A percentile compares a stretch with the other conserved stretches of the same genome.
These are phyloP conservation scores for Clarias macrocephalus DNA, from an alignment of 2,113 vertebrate species.

Conservation along the genomic window DNA sequence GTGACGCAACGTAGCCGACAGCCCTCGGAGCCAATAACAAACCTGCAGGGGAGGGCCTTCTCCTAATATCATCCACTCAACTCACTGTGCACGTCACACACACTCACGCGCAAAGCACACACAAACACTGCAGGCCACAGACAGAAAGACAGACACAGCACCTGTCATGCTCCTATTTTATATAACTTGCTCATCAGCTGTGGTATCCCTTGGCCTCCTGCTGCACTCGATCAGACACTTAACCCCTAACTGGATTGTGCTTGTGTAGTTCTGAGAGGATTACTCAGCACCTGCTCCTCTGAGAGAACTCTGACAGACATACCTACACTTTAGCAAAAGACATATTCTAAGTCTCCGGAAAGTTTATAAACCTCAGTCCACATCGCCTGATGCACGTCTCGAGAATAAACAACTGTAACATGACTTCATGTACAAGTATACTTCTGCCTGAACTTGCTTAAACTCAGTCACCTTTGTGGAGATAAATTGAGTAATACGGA, in stretches of 20 bases:
- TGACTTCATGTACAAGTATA: background rate
- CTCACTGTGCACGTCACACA: background rate
- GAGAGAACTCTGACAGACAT: background rate
- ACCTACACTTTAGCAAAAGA: background rate
- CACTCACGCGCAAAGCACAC: background rate
- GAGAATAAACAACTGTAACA: background rate
- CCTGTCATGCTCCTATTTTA: slow-evolving; percentile 52
- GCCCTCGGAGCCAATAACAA: slow-evolving; percentile 60
- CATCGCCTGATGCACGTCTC: background rate
- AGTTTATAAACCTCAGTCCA: background rate
- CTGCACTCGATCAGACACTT: background rate
- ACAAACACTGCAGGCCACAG: slow-evolving; percentile 18
- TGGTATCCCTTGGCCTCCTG: background rate
- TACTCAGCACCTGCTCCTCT: background rate
- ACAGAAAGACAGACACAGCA: slow-evolving; percentile 33
- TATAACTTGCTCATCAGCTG: slow-evolving; percentile 40
- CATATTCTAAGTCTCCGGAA: background rate
- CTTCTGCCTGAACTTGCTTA: background rate
- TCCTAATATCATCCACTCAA: slow-evolving; percentile 17
- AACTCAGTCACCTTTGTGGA: background rate
- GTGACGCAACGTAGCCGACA: slow-evolving; percentile 65
- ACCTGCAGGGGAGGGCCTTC: slow-evolving; percentile 38
- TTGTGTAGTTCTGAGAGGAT: background rate
- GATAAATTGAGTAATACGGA: background rate
- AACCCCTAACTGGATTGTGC: slow-evolving; percentile 17